Evolutionary conservation across 2,888 invertebrate species (phyloP).

Genomic region (Drosophila vallismaia): DNA sequence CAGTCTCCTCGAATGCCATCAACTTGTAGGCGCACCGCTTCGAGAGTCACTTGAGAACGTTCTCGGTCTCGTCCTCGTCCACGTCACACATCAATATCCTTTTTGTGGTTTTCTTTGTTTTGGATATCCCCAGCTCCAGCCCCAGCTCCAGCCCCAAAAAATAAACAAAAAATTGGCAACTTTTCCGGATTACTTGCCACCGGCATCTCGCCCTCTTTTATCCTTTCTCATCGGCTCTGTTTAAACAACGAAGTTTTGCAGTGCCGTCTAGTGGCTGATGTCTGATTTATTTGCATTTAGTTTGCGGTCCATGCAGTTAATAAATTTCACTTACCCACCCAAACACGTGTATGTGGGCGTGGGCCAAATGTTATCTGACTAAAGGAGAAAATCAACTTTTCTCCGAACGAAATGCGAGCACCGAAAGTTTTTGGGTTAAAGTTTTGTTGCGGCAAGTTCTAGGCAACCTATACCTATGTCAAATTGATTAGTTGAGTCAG

Average conservation of each 20-base stretch:
- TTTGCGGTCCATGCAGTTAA: conserved; percentile 60
- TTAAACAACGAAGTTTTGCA: conserved; percentile 28
- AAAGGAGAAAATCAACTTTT: conserved; percentile 47
- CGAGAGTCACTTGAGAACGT: conserved; percentile 35
- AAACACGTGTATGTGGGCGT: conserved; percentile 19
- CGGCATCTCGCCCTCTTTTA: conserved; percentile 35
- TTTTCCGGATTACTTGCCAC: conserved; percentile 58
- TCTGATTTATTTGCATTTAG: conserved; percentile 73
- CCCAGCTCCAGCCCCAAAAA: background rate
- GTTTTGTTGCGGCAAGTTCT: conserved; percentile 32
- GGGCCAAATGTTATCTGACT: conserved; percentile 54
- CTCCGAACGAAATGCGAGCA: conserved; percentile 18
- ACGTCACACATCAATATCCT: conserved; percentile 73
- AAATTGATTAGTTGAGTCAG: conserved; percentile 69
- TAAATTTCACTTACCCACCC: conserved; percentile 64
- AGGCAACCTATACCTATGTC: conserved; percentile 57
- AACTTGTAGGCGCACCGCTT: conserved; percentile 43
- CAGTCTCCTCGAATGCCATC: conserved; percentile 27
- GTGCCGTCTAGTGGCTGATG: conserved; percentile 25
- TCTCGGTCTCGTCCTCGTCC: conserved; percentile 32
- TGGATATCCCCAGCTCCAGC: background rate
- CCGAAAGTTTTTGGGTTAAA: conserved; percentile 61
- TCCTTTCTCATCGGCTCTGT: conserved; percentile 26
- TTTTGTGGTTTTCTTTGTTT: conserved; percentile 43
- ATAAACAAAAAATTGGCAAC: conserved; percentile 26